A percentile compares a stretch with the other conserved stretches of the same genome.
phyloP scores from a whole-genome alignment of 2,113 vertebrate genomes.

The Oceanodroma tethys region DNA sequence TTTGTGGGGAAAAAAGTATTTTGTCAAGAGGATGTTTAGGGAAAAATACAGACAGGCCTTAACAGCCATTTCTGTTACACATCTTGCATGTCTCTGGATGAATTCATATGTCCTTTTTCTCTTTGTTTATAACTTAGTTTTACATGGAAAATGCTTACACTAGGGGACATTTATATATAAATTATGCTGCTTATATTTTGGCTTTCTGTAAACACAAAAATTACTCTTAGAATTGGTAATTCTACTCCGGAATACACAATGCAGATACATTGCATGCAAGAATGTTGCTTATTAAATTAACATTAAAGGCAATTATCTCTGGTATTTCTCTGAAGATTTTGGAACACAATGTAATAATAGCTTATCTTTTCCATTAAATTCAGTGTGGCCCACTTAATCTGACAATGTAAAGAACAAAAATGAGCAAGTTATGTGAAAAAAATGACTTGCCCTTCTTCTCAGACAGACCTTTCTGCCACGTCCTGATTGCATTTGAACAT shows the following conservation, averaged over 20 bases:
- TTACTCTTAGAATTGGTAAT: background rate
- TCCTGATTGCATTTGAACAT: background rate
- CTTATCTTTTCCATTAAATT: background rate
- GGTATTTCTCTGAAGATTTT: constrained; percentile 50
- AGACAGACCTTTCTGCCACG: background rate
- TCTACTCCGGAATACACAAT: background rate
- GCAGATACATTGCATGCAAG: background rate
- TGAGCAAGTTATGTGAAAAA: background rate
- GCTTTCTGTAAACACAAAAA: constrained; percentile 5
- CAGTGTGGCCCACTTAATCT: background rate
- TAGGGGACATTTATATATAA: background rate
- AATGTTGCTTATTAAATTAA: constrained; percentile 15
- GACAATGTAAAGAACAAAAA: background rate
- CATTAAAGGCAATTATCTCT: constrained; percentile 23
- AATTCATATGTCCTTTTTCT: background rate
- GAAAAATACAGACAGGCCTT: background rate
- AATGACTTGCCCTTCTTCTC: background rate
- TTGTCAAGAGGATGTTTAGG: background rate
- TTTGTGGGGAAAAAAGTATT: background rate
- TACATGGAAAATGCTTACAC: background rate
- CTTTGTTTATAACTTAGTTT: background rate
- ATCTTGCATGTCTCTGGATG: background rate
- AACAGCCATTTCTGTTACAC: background rate
- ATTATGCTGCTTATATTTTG: background rate
- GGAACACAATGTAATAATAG: background rate